Conservation (phyloP, 2,888 invertebrate genomes). For the Oeneis ivallda region DNA sequence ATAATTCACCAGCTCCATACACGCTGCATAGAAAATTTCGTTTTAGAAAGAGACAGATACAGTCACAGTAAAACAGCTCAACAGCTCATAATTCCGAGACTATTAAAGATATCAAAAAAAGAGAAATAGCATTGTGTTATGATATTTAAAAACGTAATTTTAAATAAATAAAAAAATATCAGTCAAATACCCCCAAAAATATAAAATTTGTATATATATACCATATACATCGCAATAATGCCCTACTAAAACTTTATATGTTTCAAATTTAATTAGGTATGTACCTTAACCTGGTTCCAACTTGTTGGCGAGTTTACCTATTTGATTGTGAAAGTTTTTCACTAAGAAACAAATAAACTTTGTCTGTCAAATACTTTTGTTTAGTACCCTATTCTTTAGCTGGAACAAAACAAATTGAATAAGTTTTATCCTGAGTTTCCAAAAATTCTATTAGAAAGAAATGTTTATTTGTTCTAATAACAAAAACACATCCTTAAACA, state of each 20-base stretch:
- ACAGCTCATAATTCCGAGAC: no score
- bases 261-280: background rate
- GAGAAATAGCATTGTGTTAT: no score
- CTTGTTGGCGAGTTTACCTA: background rate
- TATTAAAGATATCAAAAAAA: no score
- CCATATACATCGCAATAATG: no score
- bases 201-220: no score
- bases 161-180: no score
- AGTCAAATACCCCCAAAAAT: no score
- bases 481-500: background rate
- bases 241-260: background rate
- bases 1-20: no score
- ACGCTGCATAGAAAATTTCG: no score
- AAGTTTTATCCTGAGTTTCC: conserved; percentile 29
- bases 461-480: background rate
- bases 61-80: no score
- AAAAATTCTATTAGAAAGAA: conserved; percentile 20
- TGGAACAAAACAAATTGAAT: conserved; percentile 34
- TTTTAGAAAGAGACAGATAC: no score
- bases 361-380: conserved; percentile 23
- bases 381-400: conserved; percentile 7
- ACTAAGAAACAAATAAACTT: conserved; percentile 24
- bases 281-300: background rate
- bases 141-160: no score
- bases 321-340: conserved; percentile 11